Evolutionary conservation across 2,113 vertebrate genomes (phyloP), one percentile per base, ranked within the genome.

Genomic region (Seriola aureovittata): DNA sequence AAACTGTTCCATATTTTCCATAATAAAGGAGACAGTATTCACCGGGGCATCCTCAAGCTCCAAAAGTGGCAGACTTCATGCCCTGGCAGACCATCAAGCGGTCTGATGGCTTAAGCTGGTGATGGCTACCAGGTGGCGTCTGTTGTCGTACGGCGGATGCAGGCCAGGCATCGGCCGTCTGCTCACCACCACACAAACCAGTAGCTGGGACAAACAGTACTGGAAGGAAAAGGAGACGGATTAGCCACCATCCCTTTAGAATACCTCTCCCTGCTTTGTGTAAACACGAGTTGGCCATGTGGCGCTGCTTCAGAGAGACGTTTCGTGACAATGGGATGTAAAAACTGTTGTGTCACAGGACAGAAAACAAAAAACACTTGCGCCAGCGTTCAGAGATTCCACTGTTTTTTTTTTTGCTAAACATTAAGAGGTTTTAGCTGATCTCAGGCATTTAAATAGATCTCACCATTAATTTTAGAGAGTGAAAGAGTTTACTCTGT

Each of bases 91-190:
- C 70, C 74, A 55, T 85, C 80, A 84, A 60, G 72, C 57, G 58
- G 65, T 85, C 85, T 80, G 78, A 48, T 83, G 65, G 67, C 87
- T 85, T 70, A 81, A 82, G 71, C 69, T 44, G 23, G 82, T 77
- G 79, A 90, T 89, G 80, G 75, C 79, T 91, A 79, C 85, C 93
- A 93, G 88, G 89, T 93, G 93, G 84, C 4, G 75, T 85, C 60
- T 68, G 74, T 78, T 90, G 88, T 80, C 17, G 2, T 74, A 17
- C 32, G 3, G 48, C 60, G 60, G 76, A 89, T 23, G 44, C 23
- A 19, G 78, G 75, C 85, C 80, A 92, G 77, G 80, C 73, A 40
- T 55, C 32, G 52, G 38, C 85, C 38, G 50, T 89, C 80, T 82
- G 44, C 38, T 84, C 68, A n/a, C 87, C 69, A 80, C 59, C 32